Percentiles rank a stretch among this genome's conserved stretches.
These are phyloP conservation scores for Syngnathus acus DNA, from an alignment of 2,797 vertebrate genomes.

Conservation along the genomic window DNA sequence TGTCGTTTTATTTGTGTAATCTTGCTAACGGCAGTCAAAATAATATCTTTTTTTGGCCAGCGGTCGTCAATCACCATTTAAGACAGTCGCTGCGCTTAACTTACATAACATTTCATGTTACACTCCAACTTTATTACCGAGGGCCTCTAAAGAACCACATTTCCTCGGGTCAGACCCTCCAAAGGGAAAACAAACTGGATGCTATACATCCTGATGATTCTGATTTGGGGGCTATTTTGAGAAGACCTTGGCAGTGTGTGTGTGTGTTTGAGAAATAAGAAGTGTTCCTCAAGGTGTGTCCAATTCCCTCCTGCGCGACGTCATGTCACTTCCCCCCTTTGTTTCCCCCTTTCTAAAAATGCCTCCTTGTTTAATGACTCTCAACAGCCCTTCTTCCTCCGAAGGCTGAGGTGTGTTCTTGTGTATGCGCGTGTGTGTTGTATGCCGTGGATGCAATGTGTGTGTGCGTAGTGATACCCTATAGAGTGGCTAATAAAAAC, in stretches of 20 bases:
- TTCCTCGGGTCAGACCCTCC: slow-evolving; percentile 5
- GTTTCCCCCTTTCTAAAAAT: slow-evolving; percentile 83
- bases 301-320: slow-evolving; percentile 65
- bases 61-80: background rate
- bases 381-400: slow-evolving; percentile 75
- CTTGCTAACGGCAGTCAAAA: background rate
- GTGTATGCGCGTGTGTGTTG: slow-evolving; percentile 7
- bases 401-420: slow-evolving; percentile 35
- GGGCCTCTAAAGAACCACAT: slow-evolving; percentile 26
- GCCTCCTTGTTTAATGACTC: slow-evolving; percentile 82
- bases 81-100: background rate
- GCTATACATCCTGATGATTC: slow-evolving; percentile 44
- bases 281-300: slow-evolving; percentile 70
- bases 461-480: slow-evolving; percentile 46
- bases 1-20: background rate
- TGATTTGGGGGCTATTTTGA: slow-evolving; percentile 52
- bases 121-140: slow-evolving; percentile 18
- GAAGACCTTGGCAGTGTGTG: slow-evolving; percentile 37
- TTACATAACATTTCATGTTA: slow-evolving; percentile 18
- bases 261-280: slow-evolving; percentile 25
- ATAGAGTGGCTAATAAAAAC: slow-evolving; percentile 63
- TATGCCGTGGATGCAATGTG: slow-evolving; percentile 20
- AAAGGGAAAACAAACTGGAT: slow-evolving; percentile 24
- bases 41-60: background rate
- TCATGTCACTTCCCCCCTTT: slow-evolving; percentile 84